These are phyloP conservation scores for Leptopilina boulardi DNA, from an alignment of 1,140 invertebrate genomes.

Conservation along the genomic window DNA sequence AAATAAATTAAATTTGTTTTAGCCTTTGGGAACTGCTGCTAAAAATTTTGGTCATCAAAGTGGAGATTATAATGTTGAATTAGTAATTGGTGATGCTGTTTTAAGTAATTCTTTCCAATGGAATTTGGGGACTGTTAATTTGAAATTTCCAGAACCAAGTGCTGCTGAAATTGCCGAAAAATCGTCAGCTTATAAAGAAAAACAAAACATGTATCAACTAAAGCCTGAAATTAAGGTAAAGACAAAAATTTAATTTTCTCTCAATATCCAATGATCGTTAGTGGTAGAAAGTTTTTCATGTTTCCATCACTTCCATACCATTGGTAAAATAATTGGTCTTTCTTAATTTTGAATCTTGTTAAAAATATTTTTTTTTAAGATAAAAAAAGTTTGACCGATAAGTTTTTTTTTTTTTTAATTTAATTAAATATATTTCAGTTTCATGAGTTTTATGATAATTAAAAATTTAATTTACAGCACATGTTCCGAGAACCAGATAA, in stretches of 20 bases:
- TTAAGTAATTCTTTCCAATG: slow-evolving; percentile 93
- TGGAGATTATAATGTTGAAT: slow-evolving; percentile 88
- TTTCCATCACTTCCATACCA: slow-evolving; percentile 68
- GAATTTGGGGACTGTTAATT: slow-evolving; percentile 85
- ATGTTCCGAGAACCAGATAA: slow-evolving; percentile 94
- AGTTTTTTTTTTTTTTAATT: slow-evolving; percentile 29
- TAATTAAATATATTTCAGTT: background rate
- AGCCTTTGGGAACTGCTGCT: slow-evolving; percentile 89
- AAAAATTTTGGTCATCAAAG: slow-evolving; percentile 87
- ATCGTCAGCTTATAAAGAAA: slow-evolving; percentile 67
- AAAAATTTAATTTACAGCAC: slow-evolving; percentile 80
- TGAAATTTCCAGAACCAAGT: slow-evolving; percentile 81
- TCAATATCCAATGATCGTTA: slow-evolving; percentile 70
- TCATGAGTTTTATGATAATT: background rate
- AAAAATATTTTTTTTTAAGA: slow-evolving; percentile 36
- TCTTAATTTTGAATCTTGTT: slow-evolving; percentile 40
- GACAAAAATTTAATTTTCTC: slow-evolving; percentile 12
- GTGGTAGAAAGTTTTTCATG: slow-evolving; percentile 57
- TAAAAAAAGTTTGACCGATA: slow-evolving; percentile 42
- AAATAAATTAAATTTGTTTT: slow-evolving; percentile 51
- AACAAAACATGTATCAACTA: slow-evolving; percentile 74
- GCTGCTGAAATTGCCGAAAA: slow-evolving; percentile 67
- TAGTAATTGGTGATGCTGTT: slow-evolving; percentile 94
- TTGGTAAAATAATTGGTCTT: slow-evolving; percentile 65
- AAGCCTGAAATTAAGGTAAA: slow-evolving; percentile 90